Evolutionary conservation across 2,797 vertebrate genomes (phyloP).

Genomic region (Phrynocephalus vlangalii): DNA sequence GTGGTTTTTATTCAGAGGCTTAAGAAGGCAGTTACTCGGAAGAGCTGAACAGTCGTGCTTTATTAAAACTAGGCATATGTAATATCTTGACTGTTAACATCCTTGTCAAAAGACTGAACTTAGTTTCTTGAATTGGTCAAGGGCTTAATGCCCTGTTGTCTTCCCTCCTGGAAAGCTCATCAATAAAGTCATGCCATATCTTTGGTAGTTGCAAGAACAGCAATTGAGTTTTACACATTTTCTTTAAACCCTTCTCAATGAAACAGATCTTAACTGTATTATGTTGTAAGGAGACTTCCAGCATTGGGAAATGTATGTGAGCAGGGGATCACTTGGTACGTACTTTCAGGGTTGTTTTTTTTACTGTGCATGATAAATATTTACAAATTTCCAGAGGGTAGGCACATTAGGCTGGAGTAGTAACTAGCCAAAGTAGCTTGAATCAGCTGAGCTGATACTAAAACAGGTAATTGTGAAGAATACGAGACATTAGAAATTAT

Average conservation of each 20-base stretch:
- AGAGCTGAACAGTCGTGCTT: not conserved
- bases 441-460: no score
- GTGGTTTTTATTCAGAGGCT: conserved; percentile 15
- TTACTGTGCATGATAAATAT: no score
- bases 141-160: not conserved
- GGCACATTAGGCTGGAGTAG: no score
- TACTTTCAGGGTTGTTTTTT: no score
- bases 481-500: no score
- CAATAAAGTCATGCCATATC: not conserved
- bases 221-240: not conserved
- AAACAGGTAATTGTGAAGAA: no score
- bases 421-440: no score
- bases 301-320: not conserved
- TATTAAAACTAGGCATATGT: not conserved
- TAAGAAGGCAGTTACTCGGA: not conserved
- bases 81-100: not conserved
- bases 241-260: not conserved
- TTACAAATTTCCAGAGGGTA: no score
- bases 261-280: not conserved
- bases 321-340: no score
- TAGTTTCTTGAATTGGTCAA: not conserved
- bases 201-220: not conserved
- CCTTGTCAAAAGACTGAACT: not conserved
- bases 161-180: not conserved
- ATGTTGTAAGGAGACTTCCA: not conserved